A percentile compares a stretch with the other conserved stretches of the same genome.
These are phyloP conservation scores for Microplitis demolitor DNA, from an alignment of 1,140 invertebrate genomes.

Conservation along the genomic window DNA sequence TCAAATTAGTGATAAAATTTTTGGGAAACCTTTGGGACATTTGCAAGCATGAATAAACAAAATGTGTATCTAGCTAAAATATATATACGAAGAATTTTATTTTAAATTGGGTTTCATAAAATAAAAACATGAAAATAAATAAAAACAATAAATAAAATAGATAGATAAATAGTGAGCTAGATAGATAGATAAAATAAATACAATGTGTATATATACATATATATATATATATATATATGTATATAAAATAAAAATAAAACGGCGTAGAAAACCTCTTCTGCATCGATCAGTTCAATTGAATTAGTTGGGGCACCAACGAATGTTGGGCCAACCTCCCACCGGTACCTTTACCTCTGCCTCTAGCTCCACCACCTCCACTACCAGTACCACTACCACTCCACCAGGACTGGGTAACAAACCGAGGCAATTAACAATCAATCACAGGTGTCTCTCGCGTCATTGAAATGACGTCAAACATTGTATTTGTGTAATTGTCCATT, in stretches of 20 bases:
- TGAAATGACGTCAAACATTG: conserved; percentile 63
- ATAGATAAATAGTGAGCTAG: background rate
- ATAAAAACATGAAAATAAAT: background rate
- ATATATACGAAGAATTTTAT: background rate
- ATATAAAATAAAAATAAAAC: conserved; percentile 6
- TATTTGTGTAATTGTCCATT: conserved; percentile 64
- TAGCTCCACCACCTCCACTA: background rate
- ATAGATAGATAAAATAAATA: no score
- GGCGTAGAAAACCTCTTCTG: conserved; percentile 15
- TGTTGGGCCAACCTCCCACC: conserved; percentile 2
- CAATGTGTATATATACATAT: background rate
- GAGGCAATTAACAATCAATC: conserved; percentile 64
- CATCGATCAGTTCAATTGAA: conserved; percentile 33
- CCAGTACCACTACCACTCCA: background rate
- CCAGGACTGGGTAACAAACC: conserved; percentile 56
- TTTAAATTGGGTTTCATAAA: background rate
- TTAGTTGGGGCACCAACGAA: conserved; percentile 21
- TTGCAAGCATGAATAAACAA: background rate
- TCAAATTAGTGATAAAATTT: background rate
- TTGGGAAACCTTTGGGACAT: background rate
- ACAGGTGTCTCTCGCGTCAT: conserved; percentile 61
- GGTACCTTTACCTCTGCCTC: background rate
- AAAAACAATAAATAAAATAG: conserved; percentile 1
- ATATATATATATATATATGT: background rate
- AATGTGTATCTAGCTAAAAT: background rate